Evolutionary conservation across 2,113 vertebrate species (phyloP).

Genomic region (Trematocara macrostoma): DNA sequence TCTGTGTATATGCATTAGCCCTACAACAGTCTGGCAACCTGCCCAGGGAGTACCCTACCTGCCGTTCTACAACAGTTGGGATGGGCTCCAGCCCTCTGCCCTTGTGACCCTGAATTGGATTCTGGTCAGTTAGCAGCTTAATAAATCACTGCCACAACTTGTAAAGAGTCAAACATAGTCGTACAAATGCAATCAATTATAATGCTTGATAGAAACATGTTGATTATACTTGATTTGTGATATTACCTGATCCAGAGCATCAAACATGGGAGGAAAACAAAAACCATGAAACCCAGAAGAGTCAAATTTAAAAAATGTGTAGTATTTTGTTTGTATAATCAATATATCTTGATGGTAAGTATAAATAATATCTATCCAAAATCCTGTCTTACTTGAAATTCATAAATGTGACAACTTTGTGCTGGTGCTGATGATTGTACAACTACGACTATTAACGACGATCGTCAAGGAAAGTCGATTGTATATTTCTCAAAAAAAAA

Average conservation of each 20-base stretch:
- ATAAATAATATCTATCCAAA: background rate
- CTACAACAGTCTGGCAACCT: background rate
- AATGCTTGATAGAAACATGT: background rate
- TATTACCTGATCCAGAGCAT: background rate
- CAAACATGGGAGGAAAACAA: background rate
- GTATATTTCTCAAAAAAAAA: background rate
- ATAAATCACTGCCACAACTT: background rate
- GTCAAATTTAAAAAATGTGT: background rate
- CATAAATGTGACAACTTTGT: background rate
- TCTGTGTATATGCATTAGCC: background rate
- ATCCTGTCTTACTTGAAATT: background rate
- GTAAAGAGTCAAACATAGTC: background rate
- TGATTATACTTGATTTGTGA: background rate
- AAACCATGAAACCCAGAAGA: background rate
- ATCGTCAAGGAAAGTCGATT: background rate
- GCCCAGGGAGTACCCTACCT: background rate
- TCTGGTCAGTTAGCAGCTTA: background rate
- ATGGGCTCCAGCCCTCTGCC: background rate
- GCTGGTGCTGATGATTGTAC: background rate
- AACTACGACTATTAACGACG: background rate
- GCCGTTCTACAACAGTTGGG: background rate
- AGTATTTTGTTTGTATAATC: background rate
- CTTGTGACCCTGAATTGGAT: background rate
- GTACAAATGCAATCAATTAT: background rate
- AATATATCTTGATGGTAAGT: background rate